phyloP scores from a whole-genome alignment of 2,888 invertebrate genomes.

The Strigamia crassipes region DNA sequence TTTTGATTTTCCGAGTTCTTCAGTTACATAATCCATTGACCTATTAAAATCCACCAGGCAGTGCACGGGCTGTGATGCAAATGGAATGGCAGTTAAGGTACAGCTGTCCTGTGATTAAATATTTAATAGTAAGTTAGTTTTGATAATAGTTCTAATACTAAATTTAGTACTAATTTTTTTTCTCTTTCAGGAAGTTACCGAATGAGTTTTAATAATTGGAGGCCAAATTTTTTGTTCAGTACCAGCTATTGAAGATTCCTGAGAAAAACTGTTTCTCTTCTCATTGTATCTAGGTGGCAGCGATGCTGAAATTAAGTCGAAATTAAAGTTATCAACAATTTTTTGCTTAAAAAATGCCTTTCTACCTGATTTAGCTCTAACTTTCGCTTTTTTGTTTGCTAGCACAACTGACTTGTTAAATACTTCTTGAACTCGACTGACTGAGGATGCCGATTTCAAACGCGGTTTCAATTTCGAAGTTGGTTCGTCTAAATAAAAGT shows the following conservation, averaged over 20 bases:
- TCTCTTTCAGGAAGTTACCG: background rate
- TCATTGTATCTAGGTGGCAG: background rate
- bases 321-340: background rate
- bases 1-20: background rate
- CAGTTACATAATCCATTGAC: background rate
- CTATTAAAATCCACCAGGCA: background rate
- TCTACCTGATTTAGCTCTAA: background rate
- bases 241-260: background rate
- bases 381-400: background rate
- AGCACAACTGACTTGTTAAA: background rate
- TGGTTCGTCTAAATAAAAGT: background rate
- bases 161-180: too few species aligned
- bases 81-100: background rate
- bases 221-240: background rate
- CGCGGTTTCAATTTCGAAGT: background rate
- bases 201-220: constrained; percentile 1
- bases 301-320: background rate
- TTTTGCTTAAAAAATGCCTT: background rate
- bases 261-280: background rate
- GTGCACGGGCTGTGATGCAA: background rate
- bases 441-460: constrained; percentile 8
- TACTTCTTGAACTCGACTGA: background rate
- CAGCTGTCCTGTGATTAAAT: background rate
- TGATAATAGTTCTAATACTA: background rate
- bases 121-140: background rate